A percentile compares a stretch with the other conserved stretches of the same genome.
Conservation (phyloP, 2,797 vertebrate species). For the Notolabrus celidotus region DNA sequence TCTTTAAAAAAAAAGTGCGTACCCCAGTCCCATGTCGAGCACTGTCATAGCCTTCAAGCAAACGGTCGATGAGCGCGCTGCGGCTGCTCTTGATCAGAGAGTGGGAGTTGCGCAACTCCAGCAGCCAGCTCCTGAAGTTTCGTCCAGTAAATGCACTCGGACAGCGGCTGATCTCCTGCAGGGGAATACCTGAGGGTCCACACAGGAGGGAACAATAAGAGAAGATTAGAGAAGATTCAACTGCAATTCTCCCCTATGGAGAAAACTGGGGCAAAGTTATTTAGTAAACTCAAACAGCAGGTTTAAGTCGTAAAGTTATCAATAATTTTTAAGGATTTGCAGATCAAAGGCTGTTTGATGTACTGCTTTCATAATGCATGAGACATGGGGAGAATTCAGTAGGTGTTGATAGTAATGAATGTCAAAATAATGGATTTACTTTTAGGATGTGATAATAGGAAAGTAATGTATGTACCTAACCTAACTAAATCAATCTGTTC, state of each 20-base stretch:
- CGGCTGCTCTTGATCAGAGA: conserved; percentile 90
- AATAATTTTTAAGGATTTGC: no score
- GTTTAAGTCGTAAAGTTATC: no score
- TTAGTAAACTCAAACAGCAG: no score
- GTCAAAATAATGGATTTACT: no score
- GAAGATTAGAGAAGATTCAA: conserved; percentile 3
- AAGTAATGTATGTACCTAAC: background rate
- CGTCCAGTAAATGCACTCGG: conserved; percentile 91
- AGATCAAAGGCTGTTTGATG: no score
- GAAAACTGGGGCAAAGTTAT: no score
- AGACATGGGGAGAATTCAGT: no score
- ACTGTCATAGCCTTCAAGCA: conserved; percentile 94
- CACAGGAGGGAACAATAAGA: conserved; percentile 19
- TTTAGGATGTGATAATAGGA: no score
- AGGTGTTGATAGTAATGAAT: no score
- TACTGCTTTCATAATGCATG: no score
- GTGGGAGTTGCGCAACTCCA: conserved; percentile 91
- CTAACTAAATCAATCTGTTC: background rate
- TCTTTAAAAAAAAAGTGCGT: conserved; percentile 34
- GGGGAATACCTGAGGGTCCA: conserved; percentile 86
- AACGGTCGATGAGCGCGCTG: conserved; percentile 88
- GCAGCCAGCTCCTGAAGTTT: conserved; percentile 91
- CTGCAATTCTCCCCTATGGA: background rate
- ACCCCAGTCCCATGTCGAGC: conserved; percentile 96
- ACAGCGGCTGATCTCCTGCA: conserved; percentile 86